These are phyloP conservation scores for Loris lydekkerianus DNA, from an alignment of 2,797 vertebrate species.

Conservation along the genomic window DNA sequence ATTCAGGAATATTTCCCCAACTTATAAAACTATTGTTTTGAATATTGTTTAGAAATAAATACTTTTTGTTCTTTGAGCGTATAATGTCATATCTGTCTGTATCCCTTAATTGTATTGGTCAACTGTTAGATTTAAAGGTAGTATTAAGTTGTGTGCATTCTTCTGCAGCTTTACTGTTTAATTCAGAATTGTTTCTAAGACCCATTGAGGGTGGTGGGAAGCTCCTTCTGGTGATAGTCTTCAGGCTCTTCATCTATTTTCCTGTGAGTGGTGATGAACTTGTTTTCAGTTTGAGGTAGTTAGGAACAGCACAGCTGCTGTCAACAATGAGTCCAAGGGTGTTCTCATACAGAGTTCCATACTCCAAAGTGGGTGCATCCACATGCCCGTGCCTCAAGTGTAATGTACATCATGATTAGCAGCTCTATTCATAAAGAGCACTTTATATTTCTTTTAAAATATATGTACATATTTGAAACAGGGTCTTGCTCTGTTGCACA, in stretches of 20 bases:
- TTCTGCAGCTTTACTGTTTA: not conserved
- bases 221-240: not conserved
- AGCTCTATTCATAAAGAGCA: not conserved
- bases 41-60: slow-evolving; percentile 16
- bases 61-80: not conserved
- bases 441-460: not conserved
- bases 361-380: not conserved
- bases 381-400: not conserved
- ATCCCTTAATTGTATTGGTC: not conserved
- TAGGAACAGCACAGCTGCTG: not conserved
- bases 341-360: not conserved
- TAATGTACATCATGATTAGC: not conserved
- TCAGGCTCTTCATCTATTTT: not conserved
- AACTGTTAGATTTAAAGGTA: not conserved
- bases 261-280: not conserved
- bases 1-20: slow-evolving; percentile 20
- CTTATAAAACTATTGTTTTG: not conserved
- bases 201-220: not conserved
- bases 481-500: not conserved
- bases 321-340: no score
- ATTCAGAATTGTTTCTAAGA: not conserved
- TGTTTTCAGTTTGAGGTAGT: not conserved
- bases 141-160: not conserved
- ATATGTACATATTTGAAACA: not conserved
- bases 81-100: not conserved